A percentile compares a stretch with the other conserved stretches of the same genome.
These are phyloP conservation scores for Drosophila melanocephala DNA, from an alignment of 2,888 invertebrate genomes.

Conservation along the genomic window DNA sequence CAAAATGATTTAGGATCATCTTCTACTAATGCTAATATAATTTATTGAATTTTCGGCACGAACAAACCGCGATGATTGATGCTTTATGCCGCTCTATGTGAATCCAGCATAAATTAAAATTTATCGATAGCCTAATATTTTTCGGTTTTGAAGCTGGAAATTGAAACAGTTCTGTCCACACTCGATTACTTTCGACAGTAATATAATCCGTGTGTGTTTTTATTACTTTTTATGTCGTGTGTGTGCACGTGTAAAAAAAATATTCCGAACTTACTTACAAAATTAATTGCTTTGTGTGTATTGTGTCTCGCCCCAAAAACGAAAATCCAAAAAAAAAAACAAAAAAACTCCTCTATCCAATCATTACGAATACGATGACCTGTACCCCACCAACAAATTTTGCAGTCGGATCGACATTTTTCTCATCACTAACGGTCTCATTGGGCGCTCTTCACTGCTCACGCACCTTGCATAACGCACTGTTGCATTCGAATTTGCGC, in stretches of 20 bases:
- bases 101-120: background rate
- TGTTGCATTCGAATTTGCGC: conserved; percentile 88
- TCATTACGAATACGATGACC: conserved; percentile 12
- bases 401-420: conserved; percentile 82
- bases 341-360: background rate
- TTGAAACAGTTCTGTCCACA: background rate
- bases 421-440: conserved; percentile 84
- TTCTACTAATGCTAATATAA: background rate
- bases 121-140: background rate
- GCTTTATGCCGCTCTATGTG: background rate
- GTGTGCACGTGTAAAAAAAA: background rate
- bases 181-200: background rate
- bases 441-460: conserved; percentile 87
- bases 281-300: conserved; percentile 25
- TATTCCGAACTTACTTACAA: background rate
- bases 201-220: background rate
- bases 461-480: conserved; percentile 87
- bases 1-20: background rate
- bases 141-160: background rate
- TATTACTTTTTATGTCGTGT: background rate
- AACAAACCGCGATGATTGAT: background rate
- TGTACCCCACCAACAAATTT: conserved; percentile 9
- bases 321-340: background rate
- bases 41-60: background rate
- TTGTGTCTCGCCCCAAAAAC: background rate